phyloP scores from a whole-genome alignment of 2,888 invertebrate genomes.

The Ellobium chinense region DNA sequence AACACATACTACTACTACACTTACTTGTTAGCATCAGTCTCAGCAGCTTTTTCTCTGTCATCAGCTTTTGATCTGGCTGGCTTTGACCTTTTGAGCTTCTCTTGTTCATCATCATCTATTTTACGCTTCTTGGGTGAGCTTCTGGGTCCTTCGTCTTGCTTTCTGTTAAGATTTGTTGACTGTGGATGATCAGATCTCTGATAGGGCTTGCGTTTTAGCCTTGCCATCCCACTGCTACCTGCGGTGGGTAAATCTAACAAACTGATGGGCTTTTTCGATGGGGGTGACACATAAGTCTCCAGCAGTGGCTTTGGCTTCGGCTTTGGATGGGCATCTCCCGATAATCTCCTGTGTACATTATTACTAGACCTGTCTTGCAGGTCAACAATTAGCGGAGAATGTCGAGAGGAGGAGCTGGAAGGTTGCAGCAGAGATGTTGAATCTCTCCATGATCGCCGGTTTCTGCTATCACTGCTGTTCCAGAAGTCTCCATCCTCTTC shows the following conservation, averaged over 20 bases:
- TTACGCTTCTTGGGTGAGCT: background rate
- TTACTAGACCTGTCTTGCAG: background rate
- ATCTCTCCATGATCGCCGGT: conserved; percentile 24
- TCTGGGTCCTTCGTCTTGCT: background rate
- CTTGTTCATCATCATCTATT: background rate
- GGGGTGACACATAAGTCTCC: conserved; percentile 22
- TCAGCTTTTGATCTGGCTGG: background rate
- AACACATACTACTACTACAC: too few relatives aligned
- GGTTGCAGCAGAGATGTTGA: background rate
- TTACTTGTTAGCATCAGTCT: conserved; percentile 14
- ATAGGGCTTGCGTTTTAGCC: background rate
- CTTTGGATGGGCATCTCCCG: background rate
- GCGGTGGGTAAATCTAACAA: conserved; percentile 26
- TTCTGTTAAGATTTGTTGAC: conserved; percentile 11
- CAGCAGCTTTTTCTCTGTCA: conserved; percentile 10
- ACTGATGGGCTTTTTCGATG: conserved; percentile 21
- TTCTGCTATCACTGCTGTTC: background rate
- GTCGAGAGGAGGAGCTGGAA: background rate
- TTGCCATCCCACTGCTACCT: background rate
- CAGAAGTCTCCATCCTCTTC: conserved; percentile 28
- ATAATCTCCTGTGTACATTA: background rate
- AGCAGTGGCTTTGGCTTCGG: conserved; percentile 35
- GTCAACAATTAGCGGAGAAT: conserved; percentile 28
- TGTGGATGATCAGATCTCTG: background rate
- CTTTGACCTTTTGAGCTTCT: conserved; percentile 7